Conservation (phyloP, 2,113 vertebrate genomes). For the Salvelinus namaycush region DNA sequence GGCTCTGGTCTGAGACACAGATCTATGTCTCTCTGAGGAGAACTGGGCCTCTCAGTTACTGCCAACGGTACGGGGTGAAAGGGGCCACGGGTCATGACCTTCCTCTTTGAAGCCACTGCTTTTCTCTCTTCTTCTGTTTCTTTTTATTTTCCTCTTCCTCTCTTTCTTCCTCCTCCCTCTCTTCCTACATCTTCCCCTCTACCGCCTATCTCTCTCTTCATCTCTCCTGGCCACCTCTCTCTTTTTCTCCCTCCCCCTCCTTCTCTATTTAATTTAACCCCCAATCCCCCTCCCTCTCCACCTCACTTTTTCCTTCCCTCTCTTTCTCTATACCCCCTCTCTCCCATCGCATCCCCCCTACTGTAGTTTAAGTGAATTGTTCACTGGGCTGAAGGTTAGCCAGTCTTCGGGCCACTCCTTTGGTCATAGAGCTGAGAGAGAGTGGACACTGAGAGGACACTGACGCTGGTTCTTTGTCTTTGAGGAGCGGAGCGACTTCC, state of each 20-base stretch:
- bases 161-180: background rate
- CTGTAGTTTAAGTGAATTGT: constrained; percentile 17
- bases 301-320: background rate
- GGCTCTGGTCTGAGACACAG: constrained; percentile 43
- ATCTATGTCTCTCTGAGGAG: constrained; percentile 61
- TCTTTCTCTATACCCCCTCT: background rate
- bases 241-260: background rate
- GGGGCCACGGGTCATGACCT: background rate
- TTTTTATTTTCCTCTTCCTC: background rate
- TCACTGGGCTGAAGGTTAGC: constrained; percentile 62
- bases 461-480: constrained; percentile 60
- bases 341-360: background rate
- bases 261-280: background rate
- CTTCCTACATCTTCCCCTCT: constrained; percentile 1
- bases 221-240: background rate
- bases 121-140: background rate
- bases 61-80: background rate
- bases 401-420: constrained; percentile 44
- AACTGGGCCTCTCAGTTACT: constrained; percentile 35
- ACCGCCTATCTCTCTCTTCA: background rate
- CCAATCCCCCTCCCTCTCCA: background rate
- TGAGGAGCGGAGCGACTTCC: constrained; percentile 49
- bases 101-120: background rate
- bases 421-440: constrained; percentile 39
- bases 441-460: constrained; percentile 53